Evolutionary conservation across 2,797 vertebrate genomes (phyloP).

Genomic region (Poliocrania exsul): DNA sequence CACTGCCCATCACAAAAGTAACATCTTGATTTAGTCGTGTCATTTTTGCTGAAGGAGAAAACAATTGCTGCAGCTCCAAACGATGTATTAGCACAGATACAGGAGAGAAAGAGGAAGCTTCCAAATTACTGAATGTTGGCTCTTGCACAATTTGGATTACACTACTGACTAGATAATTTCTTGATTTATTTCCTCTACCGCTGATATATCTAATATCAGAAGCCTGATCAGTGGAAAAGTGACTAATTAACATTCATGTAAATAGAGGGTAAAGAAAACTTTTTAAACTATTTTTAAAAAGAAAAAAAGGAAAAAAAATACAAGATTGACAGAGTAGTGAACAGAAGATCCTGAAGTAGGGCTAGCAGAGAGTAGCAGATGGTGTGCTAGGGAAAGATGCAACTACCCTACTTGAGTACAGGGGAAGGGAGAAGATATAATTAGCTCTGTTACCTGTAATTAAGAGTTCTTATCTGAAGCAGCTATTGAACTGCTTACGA

Average conservation of each 20-base stretch:
- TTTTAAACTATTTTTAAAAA: neutral
- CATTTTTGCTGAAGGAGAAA: neutral
- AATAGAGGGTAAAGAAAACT: neutral
- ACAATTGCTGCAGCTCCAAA: neutral
- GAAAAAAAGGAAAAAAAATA: neutral
- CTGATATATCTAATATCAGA: neutral
- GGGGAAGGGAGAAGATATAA: neutral
- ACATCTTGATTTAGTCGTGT: neutral
- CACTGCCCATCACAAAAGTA: neutral
- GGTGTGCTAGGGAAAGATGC: neutral
- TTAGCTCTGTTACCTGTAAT: slow-evolving; percentile 39
- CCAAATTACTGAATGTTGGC: neutral
- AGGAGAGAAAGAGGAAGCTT: neutral
- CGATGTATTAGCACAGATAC: neutral
- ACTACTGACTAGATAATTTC: neutral
- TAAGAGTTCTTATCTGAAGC: slow-evolving; percentile 35
- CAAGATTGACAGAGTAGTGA: neutral
- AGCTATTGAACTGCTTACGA: slow-evolving; percentile 15
- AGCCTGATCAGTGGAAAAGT: neutral
- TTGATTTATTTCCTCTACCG: neutral
- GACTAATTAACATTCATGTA: neutral
- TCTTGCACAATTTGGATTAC: neutral
- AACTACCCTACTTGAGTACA: neutral
- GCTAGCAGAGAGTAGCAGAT: neutral
- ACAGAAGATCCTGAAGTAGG: neutral